Percentiles rank a stretch among this genome's conserved stretches.
Evolutionary conservation across 1,140 invertebrate species (phyloP).

Genomic region (Myzus persicae): DNA sequence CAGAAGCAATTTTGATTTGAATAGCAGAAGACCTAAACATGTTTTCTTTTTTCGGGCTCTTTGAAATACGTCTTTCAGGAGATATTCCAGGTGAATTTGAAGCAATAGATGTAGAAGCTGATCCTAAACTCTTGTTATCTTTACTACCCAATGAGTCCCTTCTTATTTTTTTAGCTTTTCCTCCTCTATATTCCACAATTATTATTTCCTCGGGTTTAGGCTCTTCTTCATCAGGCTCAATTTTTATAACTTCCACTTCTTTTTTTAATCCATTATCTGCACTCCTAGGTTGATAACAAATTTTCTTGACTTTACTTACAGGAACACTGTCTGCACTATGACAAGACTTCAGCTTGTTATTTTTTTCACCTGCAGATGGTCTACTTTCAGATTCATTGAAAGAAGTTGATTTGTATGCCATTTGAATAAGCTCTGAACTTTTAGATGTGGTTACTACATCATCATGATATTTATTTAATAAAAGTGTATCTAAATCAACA

Average conservation of each 20-base stretch:
- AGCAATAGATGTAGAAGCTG: conserved; percentile 28
- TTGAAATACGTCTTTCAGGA: neutral
- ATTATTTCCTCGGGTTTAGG: conserved; percentile 62
- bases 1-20: conserved; percentile 37
- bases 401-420: conserved; percentile 47
- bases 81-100: conserved; percentile 31
- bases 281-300: conserved; percentile 42
- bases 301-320: conserved; percentile 18
- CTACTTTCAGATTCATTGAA: conserved; percentile 44
- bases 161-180: conserved; percentile 62
- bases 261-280: conserved; percentile 40
- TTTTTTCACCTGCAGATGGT: neutral
- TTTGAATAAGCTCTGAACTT: conserved; percentile 56
- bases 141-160: neutral
- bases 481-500: conserved; percentile 47
- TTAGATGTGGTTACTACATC: conserved; percentile 55
- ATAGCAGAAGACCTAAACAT: conserved; percentile 31
- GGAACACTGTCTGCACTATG: conserved; percentile 52
- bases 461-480: conserved; percentile 58
- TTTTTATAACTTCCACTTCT: conserved; percentile 62
- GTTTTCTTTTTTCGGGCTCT: conserved; percentile 40
- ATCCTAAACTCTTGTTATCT: conserved; percentile 33
- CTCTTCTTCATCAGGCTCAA: conserved; percentile 61
- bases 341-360: conserved; percentile 46
- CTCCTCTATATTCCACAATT: conserved; percentile 63